Base-by-base conservation (phyloP, 1,140 invertebrate genomes). In the Drosophila simulans region DNA sequence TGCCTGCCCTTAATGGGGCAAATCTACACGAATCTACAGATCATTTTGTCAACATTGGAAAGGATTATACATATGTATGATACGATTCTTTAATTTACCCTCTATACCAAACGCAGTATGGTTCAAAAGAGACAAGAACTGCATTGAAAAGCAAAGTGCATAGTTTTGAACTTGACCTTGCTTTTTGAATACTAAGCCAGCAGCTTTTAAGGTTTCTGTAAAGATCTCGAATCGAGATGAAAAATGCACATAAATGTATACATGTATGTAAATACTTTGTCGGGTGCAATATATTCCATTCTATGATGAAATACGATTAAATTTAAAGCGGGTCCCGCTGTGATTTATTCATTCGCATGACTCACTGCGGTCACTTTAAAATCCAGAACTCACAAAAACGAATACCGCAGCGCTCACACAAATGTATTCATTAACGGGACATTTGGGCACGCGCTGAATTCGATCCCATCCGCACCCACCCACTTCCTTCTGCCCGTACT, bases 291-390 rank as follows among this genome's bases (percentile, higher is more conserved):
- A 31, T 31, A 31, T 31, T 31, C 31, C 31, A 31, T 31, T 31
- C 31, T 31, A 31, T 31, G 31, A 31, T 31, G 31, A 31, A 31
- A 31, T 31, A 7, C 27, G 27, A 27, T 27, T 5, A 27, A 31
- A 31, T 31, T 8, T 40, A 22, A 48, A 48, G 17, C 17, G 4
- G 10, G 5, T 20, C 13, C 35, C 46, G 17, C 15, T 43, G 35
- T 25, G 25, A 27, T 42, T 68, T 54, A 76, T 58, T 76, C 60
- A 57, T 37, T 76, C 37, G 56, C 10, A 74, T 75, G 72, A 75
- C 72, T 75, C 72, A 75, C 53, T 57, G 25, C 45, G 49, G 35
- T 51, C 45, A 52, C 40, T 53, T 43, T n/a, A 34, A 46, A 51
- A 35, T 20, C 39, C 25, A 42, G 35, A 53, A 34, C 34, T 27